Percentiles rank a stretch among this genome's conserved stretches.
These are phyloP conservation scores for Ctena decussata DNA, from an alignment of 2,888 invertebrate genomes.

Conservation along the genomic window DNA sequence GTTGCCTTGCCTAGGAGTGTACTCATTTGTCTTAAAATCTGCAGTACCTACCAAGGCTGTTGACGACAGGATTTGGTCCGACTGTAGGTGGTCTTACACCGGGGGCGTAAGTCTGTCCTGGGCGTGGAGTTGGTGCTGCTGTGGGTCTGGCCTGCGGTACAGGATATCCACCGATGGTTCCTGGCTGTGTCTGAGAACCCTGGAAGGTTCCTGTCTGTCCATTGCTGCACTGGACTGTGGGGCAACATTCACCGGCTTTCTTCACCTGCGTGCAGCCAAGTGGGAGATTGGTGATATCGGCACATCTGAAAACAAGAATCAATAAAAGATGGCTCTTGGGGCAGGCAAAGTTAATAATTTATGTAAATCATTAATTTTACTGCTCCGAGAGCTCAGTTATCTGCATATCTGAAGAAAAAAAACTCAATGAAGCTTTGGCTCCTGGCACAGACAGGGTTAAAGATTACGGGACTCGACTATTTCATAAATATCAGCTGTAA, in stretches of 20 bases:
- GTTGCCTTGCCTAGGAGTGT: no score
- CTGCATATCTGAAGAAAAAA: no score
- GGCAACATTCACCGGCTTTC: slow-evolving; percentile 72
- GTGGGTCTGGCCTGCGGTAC: slow-evolving; percentile 62
- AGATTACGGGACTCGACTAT: no score
- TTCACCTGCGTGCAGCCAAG: slow-evolving; percentile 71
- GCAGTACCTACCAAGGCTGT: slow-evolving; percentile 4
- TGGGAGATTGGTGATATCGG: slow-evolving; percentile 74
- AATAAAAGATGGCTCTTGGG: no score
- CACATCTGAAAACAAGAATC: slow-evolving; percentile 71
- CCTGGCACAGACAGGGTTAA: no score
- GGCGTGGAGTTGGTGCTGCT: slow-evolving; percentile 51
- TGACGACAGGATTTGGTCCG: not conserved
- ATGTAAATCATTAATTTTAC: no score
- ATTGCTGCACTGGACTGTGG: slow-evolving; percentile 65
- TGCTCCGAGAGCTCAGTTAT: no score
- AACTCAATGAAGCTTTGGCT: no score
- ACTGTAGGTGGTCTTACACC: slow-evolving; percentile 39
- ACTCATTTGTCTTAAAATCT: no score
- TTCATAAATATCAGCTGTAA: no score
- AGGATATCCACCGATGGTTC: slow-evolving; percentile 75
- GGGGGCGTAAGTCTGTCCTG: slow-evolving; percentile 51
- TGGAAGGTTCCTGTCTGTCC: slow-evolving; percentile 71
- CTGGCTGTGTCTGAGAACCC: slow-evolving; percentile 74
- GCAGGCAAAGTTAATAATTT: no score